A percentile compares a stretch with the other conserved stretches of the same genome.
phyloP scores from a whole-genome alignment of 2,113 vertebrate species.

The Silurus asotus region DNA sequence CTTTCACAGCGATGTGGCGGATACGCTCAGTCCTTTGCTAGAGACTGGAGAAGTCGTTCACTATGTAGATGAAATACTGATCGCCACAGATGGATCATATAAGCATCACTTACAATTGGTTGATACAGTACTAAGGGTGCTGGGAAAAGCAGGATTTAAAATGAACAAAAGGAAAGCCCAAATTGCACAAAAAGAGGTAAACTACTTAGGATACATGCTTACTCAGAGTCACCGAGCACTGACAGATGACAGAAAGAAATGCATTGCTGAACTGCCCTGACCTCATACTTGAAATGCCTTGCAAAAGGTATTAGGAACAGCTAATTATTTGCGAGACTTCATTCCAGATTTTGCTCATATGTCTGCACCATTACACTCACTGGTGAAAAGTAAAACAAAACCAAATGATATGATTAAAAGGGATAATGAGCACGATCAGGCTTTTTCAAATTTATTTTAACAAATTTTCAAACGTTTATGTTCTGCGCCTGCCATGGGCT shows the following conservation, averaged over 20 bases:
- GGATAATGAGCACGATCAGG: background rate
- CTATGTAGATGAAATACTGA: constrained; percentile 19
- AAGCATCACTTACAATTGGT: background rate
- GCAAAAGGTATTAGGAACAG: constrained; percentile 22
- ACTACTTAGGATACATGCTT: background rate
- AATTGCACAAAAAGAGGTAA: constrained; percentile 1
- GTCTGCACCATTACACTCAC: background rate
- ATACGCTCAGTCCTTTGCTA: background rate
- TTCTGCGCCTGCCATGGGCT: constrained; percentile 3
- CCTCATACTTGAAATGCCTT: constrained; percentile 8
- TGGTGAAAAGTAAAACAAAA: constrained; percentile 26
- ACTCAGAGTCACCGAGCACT: background rate
- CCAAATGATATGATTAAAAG: constrained; percentile 20
- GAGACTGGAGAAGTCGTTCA: background rate
- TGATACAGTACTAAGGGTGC: background rate
- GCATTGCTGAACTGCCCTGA: constrained; percentile 18
- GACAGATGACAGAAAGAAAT: constrained; percentile 16
- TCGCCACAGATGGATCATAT: background rate
- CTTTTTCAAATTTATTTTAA: background rate
- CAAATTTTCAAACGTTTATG: constrained; percentile 8
- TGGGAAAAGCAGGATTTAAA: background rate
- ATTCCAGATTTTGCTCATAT: constrained; percentile 14
- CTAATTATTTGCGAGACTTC: constrained; percentile 27
- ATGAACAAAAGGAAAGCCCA: constrained; percentile 3
- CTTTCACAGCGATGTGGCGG: constrained; percentile 6